Conservation (phyloP, 2,113 vertebrate genomes). For the Sturnus vulgaris region DNA sequence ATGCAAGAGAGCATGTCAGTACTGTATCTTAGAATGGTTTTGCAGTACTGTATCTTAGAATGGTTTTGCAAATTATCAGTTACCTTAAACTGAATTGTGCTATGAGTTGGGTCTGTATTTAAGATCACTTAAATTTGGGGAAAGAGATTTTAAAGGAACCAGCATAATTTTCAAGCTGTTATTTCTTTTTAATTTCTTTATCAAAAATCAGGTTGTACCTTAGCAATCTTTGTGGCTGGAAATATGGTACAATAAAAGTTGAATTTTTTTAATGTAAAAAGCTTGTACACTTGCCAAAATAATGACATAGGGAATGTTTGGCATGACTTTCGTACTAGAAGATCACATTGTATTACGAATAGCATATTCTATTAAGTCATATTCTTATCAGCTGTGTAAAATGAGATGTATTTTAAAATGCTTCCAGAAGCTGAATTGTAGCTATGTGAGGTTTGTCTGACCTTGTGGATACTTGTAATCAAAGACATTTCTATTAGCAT, state of each 20-base stretch:
- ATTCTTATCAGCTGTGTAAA: constrained; percentile 17
- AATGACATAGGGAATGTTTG: constrained; percentile 1
- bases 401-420: background rate
- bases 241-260: background rate
- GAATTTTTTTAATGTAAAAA: background rate
- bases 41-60: background rate
- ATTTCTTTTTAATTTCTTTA: background rate
- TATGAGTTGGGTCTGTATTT: background rate
- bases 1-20: background rate
- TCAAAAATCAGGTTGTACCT: background rate
- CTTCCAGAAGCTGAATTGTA: background rate
- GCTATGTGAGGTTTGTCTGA: background rate
- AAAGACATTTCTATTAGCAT: background rate
- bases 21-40: background rate
- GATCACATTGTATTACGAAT: background rate
- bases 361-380: background rate
- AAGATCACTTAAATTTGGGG: background rate
- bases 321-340: background rate
- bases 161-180: background rate
- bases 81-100: background rate
- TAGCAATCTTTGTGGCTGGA: background rate
- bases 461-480: background rate
- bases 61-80: background rate
- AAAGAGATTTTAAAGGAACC: background rate
- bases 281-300: background rate